Base-by-base conservation (phyloP, 2,113 vertebrate species). In the Onychostoma macrolepis region DNA sequence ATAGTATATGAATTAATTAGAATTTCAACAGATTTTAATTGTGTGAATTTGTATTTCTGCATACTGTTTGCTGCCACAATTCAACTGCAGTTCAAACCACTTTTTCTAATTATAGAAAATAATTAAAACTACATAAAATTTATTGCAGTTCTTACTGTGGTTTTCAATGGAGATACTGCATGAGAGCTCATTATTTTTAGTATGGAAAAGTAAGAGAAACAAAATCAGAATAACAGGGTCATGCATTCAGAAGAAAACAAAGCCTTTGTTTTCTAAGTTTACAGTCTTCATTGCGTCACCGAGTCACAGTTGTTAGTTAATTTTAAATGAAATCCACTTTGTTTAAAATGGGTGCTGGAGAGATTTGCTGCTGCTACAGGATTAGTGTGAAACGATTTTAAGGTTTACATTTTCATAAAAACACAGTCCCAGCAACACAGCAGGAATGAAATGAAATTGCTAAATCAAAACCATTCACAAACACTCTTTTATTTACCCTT, bases 211-310 rank as follows among this genome's bases (percentile, higher is more conserved):
- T 53, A 30, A 41, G 13, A 72, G 76, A 26, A 30, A 17, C 15
- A 33, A 76, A 36, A 43, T 84, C 72, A 53, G 83, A 86, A 83
- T 56, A 87, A 76, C 63, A 80, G 63, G 38, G 45, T 72, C 86
- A 74, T 28, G 87, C 83, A 86, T 38, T 65, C 15, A 11, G 58
- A 26, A 65, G 80, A 81, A 30, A 45, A 82, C 61, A 67, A 67
- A 69, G 58, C 58, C 41, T 50, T 69, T 81, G 79, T 83, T 69
- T 83, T 69, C 26, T 50, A 45, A 36, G 80, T 83, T 71, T 83
- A 26, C n/a, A 28, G n/a, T 45, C 61, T 82, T 82, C 61, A 48
- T 67, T 82, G n/a, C 26, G 12, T 83, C 26, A 81, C 9, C 12
- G 76, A 80, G 53, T 80, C 78, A 80, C 78, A 61, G 56, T 11